Base-by-base conservation (phyloP, 2,888 invertebrate genomes). In the Agonopterix heracliana region DNA sequence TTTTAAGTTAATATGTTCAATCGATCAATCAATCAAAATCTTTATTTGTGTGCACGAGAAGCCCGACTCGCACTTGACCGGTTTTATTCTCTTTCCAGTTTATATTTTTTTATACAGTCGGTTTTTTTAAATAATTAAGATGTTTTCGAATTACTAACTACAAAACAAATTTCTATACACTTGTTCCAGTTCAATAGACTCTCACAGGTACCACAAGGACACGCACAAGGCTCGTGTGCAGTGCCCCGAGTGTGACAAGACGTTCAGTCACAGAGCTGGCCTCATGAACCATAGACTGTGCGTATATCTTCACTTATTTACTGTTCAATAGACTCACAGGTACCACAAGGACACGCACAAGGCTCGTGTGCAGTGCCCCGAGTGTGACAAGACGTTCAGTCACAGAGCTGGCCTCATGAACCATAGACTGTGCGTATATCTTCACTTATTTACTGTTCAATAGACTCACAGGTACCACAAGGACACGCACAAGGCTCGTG, bases 351-450 rank as follows among this genome's bases (percentile, higher is more conserved):
- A 79, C 50, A 70, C 74, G 0, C 85, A 85, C 53, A 80, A 78
- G 44, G 74, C 80, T 0, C 59, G 87, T 2, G 68, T 83, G 1
- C 72, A 73, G 52, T 88, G 87, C 46, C 51, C 67, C 0, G 74
- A 81, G 4, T 88, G 87, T 40, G 83, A 85, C n/a, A 87, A 87
- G 42, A 83, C 80, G 0, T 88, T 87, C 57, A 73, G 78, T 10
- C 87, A 88, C 46, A 67, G 87, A 38, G 79, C 83, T 0, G 87
- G 85, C 0, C 74, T 88, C 3, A 68, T 81, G 62, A 88, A 84
- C 55, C 87, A 87, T 60, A 62, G 80, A 50, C 66, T 81, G 83
- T 86, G 41, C 77, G 83, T 78, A 48, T 17, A 17, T 17, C 17
- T 17, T 17, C 17, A 17, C 17, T 17, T 17, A 17, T 17, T 54